These are phyloP conservation scores for Sarcophilus harrisii DNA, from an alignment of 2,797 vertebrate genomes.

Conservation along the genomic window DNA sequence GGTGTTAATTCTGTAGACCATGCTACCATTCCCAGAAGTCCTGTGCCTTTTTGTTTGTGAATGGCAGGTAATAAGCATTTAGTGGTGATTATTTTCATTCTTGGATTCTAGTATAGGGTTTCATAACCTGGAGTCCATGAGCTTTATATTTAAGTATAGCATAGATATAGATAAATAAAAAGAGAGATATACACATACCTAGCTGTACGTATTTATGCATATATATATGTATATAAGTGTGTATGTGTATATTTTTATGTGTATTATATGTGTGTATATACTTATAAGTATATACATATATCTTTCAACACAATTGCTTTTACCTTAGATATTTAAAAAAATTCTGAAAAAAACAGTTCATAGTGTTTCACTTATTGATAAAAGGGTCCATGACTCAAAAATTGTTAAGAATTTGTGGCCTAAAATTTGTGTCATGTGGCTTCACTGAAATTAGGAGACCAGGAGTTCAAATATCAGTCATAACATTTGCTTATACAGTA, in stretches of 20 bases:
- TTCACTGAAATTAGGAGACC: not conserved
- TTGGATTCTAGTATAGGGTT: not conserved
- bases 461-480: not conserved
- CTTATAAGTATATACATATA: not conserved
- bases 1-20: not conserved
- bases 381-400: not conserved
- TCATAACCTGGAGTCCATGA: not conserved
- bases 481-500: not conserved
- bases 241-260: too few species aligned
- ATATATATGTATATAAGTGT: too few species aligned
- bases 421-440: not conserved
- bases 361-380: not conserved
- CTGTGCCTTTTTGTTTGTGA: not conserved
- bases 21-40: not conserved
- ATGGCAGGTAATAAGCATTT: not conserved
- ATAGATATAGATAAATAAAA: not conserved
- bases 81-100: not conserved
- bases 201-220: not conserved
- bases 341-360: not conserved
- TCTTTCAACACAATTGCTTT: not conserved
- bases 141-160: not conserved
- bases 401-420: not conserved
- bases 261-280: not conserved
- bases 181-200: not conserved
- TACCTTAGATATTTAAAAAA: not conserved